These are phyloP conservation scores for Eupithecia subumbrata DNA, from an alignment of 2,888 invertebrate species.

Conservation along the genomic window DNA sequence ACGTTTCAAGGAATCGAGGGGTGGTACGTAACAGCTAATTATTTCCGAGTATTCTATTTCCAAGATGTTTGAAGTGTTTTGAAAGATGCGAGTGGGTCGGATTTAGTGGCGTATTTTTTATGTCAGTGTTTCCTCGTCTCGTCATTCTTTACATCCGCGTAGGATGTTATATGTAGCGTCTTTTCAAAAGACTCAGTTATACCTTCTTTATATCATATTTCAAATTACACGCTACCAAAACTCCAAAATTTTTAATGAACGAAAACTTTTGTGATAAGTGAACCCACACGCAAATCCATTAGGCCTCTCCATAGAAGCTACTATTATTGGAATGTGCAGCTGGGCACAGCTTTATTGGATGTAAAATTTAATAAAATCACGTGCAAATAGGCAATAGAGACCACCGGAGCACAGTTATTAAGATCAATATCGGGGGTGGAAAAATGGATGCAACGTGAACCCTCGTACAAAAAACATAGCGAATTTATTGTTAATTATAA, in stretches of 20 bases:
- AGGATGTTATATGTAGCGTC: not conserved
- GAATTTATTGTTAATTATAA: conserved; percentile 85
- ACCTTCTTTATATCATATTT: not conserved
- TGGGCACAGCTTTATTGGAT: conserved; percentile 20
- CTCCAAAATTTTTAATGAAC: not conserved
- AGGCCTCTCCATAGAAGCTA: conserved; percentile 9
- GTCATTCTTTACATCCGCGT: not conserved
- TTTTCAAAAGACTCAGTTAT: not conserved
- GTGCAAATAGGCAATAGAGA: conserved; percentile 57
- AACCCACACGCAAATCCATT: not conserved
- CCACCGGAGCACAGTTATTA: conserved; percentile 68
- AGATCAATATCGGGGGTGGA: conserved; percentile 77
- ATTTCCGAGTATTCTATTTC: conserved; percentile 61
- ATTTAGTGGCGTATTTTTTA: conserved; percentile 8
- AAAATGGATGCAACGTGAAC: conserved; percentile 70
- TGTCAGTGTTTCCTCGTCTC: not conserved
- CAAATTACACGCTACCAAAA: not conserved
- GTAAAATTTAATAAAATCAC: conserved; percentile 41
- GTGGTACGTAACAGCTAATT: conserved; percentile 66
- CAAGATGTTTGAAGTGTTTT: conserved; percentile 36
- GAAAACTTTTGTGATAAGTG: not conserved
- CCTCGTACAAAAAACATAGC: conserved; percentile 78
- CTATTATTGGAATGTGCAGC: conserved; percentile 15
- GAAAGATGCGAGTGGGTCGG: conserved; percentile 17
- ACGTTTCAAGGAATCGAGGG: conserved; percentile 63